Conservation (phyloP, 2,113 vertebrate genomes). For the Boleophthalmus pectinirostris region DNA sequence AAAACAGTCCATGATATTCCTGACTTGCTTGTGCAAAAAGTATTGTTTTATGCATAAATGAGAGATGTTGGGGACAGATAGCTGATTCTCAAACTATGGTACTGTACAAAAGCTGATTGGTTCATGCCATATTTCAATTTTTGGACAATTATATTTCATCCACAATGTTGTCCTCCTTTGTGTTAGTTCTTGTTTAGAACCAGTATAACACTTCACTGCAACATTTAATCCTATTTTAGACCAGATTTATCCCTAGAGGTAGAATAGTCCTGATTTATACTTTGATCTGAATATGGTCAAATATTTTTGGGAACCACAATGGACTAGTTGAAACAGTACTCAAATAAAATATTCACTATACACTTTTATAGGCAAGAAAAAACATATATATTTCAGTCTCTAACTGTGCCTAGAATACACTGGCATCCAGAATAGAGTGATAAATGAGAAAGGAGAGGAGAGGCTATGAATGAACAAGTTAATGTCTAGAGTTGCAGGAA, state of each 20-base stretch:
- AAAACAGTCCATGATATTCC: slow-evolving; percentile 35
- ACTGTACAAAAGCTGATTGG: background rate
- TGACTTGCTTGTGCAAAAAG: slow-evolving; percentile 41
- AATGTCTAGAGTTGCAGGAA: slow-evolving; percentile 45
- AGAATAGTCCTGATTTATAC: background rate
- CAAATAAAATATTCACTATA: background rate
- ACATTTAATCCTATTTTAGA: background rate
- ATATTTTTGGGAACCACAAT: background rate
- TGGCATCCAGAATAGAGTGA: slow-evolving; percentile 47
- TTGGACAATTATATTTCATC: no score
- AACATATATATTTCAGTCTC: background rate
- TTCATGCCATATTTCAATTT: background rate
- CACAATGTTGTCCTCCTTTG: background rate
- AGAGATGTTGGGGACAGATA: background rate
- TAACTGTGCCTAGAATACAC: slow-evolving; percentile 26
- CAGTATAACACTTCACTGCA: background rate
- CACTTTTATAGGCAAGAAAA: background rate
- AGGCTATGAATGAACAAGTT: slow-evolving; percentile 58
- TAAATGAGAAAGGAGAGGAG: slow-evolving; percentile 39
- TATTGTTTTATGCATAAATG: background rate
- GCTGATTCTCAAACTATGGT: background rate
- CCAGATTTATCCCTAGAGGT: background rate
- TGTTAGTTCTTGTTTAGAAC: background rate
- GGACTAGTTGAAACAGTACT: no score
- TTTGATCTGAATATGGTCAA: background rate